Conservation (phyloP, 2,888 invertebrate species). For the Seladonia tumulorum region DNA sequence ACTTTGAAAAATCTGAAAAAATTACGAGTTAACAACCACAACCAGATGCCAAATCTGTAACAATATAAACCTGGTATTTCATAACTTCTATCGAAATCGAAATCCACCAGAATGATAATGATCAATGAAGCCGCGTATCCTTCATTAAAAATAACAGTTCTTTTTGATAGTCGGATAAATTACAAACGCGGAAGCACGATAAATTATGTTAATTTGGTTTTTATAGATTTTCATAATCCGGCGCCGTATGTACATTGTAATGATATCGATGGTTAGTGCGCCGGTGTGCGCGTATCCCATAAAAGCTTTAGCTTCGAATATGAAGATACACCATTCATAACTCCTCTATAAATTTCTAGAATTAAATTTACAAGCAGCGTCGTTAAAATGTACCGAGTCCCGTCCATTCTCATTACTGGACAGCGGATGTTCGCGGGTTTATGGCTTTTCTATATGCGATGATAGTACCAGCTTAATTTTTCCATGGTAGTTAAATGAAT, state of each 20-base stretch:
- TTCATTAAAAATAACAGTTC: not conserved
- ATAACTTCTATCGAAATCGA: not conserved
- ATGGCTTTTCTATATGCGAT: not conserved
- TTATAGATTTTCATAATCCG: not conserved
- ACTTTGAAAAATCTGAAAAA: too few relatives aligned
- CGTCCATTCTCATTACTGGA: not conserved
- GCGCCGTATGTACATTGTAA: not conserved
- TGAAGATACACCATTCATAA: not conserved
- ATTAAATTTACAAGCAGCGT: not conserved
- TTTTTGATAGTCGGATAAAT: not conserved
- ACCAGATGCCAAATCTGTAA: too few relatives aligned
- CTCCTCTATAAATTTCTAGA: not conserved
- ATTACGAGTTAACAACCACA: too few relatives aligned
- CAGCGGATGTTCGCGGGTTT: not conserved
- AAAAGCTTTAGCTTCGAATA: not conserved
- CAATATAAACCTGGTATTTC: too few relatives aligned
- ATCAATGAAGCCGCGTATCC: too few relatives aligned
- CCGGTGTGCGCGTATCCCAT: not conserved
- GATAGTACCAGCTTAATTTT: too few relatives aligned
- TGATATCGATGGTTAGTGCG: too few relatives aligned
- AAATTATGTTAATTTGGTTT: not conserved
- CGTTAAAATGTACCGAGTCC: not conserved
- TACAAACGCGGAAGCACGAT: not conserved
- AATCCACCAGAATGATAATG: not conserved
- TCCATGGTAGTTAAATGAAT: not conserved